Evolutionary conservation across 2,888 invertebrate genomes (phyloP).

Genomic region (Iselma pallidipennis): DNA sequence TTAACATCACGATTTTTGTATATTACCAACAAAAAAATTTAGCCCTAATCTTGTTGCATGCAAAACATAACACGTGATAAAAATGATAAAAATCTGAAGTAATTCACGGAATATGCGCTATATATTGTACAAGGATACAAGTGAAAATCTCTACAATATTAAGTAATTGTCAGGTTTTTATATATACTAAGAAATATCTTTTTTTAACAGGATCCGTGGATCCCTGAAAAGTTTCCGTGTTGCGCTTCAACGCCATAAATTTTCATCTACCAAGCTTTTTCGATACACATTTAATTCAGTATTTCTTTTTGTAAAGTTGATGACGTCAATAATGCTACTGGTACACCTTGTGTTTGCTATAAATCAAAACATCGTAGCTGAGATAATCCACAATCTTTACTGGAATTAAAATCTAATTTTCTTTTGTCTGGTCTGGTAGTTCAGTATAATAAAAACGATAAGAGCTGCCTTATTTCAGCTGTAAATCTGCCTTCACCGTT

Average conservation of each 20-base stretch:
- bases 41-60: no score
- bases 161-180: not conserved
- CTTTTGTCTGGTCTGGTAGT: not conserved
- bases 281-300: not conserved
- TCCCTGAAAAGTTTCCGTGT: no score
- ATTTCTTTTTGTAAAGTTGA: not conserved
- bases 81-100: no score
- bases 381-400: not conserved
- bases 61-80: no score
- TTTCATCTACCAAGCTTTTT: not conserved
- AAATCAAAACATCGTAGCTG: not conserved
- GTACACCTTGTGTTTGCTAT: not conserved
- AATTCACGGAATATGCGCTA: no score
- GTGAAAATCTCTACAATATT: no score
- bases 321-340: not conserved
- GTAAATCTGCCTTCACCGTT: not conserved
- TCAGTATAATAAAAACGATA: not conserved
- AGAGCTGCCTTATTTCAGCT: not conserved
- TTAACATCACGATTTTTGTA: not conserved
- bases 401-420: slow-evolving; percentile 5
- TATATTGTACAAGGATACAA: no score
- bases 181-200: not conserved
- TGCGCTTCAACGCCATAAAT: not conserved
- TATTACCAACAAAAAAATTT: no score
- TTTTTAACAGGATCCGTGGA: not conserved